Evolutionary conservation across 1,140 invertebrate species (phyloP).

Genomic region (Sycobia sp.): DNA sequence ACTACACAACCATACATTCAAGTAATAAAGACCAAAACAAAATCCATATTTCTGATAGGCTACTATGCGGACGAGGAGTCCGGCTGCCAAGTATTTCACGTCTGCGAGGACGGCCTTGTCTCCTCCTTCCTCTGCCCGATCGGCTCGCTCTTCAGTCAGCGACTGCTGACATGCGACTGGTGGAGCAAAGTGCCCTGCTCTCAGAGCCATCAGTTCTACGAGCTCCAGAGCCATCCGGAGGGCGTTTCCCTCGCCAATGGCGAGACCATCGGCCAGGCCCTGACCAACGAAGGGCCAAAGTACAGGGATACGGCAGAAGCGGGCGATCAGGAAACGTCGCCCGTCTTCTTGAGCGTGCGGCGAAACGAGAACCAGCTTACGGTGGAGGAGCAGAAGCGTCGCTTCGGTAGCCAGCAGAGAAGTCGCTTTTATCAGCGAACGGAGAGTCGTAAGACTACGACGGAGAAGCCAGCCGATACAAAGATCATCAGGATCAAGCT

Average conservation of each 20-base stretch:
- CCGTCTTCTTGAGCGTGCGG: background rate
- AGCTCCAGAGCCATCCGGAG: background rate
- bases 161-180: constrained; percentile 64
- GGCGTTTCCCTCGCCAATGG: background rate
- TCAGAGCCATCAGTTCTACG: constrained; percentile 46
- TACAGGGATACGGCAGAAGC: too few species aligned
- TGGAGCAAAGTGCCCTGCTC: constrained; percentile 65
- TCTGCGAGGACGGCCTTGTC: constrained; percentile 61
- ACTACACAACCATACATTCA: too few species aligned
- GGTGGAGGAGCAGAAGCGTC: background rate
- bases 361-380: constrained; percentile 9
- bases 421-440: too few species aligned
- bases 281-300: background rate
- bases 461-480: constrained; percentile 35
- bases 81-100: constrained; percentile 64
- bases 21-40: too few species aligned
- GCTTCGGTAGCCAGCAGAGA: too few species aligned
- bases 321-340: background rate
- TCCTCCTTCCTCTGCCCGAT: constrained; percentile 66
- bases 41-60: constrained; percentile 46
- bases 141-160: constrained; percentile 65
- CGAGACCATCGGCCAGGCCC: background rate
- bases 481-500: constrained; percentile 45
- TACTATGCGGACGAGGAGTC: constrained; percentile 61
- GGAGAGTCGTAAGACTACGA: background rate